These are phyloP conservation scores for Stegodyphus dumicola DNA, from an alignment of 1,140 invertebrate genomes.

Conservation along the genomic window DNA sequence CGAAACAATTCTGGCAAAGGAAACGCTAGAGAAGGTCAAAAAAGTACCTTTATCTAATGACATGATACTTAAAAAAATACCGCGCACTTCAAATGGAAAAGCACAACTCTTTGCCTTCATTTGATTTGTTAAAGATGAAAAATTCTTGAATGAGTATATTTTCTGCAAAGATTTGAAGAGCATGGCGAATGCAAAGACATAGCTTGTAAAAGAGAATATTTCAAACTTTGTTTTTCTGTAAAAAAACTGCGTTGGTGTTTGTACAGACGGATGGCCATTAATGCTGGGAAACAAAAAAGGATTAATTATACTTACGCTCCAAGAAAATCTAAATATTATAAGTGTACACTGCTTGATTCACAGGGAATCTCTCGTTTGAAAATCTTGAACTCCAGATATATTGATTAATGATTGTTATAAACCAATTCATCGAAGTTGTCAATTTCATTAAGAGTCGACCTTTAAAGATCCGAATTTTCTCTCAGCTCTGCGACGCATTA, in stretches of 20 bases:
- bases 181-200: neutral
- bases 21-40: neutral
- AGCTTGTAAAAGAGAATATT: neutral
- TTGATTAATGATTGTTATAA: neutral
- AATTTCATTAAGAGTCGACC: conserved; percentile 6
- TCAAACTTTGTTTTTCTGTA: neutral
- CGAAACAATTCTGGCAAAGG: neutral
- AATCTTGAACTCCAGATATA: neutral
- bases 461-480: neutral
- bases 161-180: neutral
- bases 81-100: neutral
- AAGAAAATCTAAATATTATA: neutral
- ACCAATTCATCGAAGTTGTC: neutral
- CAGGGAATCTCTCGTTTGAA: neutral
- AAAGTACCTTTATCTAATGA: neutral
- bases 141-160: neutral
- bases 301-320: neutral
- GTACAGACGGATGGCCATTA: neutral
- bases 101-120: neutral
- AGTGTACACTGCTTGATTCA: neutral
- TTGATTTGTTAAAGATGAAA: conserved; percentile 7
- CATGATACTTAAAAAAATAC: neutral
- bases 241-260: neutral
- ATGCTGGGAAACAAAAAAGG: neutral
- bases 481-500: neutral